phyloP scores from a whole-genome alignment of 2,888 invertebrate species.

The Teleogryllus oceanicus region DNA sequence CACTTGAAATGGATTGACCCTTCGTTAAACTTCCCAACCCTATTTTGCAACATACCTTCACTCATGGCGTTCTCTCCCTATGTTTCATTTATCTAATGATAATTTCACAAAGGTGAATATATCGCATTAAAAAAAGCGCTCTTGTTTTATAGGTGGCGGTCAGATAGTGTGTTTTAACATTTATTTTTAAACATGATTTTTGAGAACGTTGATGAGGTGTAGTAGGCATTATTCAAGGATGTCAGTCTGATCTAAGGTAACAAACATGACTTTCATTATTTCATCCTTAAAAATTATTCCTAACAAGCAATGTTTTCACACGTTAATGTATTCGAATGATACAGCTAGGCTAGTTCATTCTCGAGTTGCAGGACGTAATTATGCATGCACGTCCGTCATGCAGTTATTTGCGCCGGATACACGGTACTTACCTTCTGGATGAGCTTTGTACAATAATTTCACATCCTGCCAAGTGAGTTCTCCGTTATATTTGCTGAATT shows the following conservation, averaged over 20 bases:
- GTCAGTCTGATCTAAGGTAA: background rate
- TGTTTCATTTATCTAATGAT: background rate
- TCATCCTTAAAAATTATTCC: too few relatives aligned
- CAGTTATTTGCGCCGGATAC: background rate
- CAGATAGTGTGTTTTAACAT: too few relatives aligned
- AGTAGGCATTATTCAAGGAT: background rate
- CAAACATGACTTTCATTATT: too few relatives aligned
- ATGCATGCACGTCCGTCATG: background rate
- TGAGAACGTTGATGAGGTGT: too few relatives aligned
- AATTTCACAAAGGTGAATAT: background rate
- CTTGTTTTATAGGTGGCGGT: too few relatives aligned
- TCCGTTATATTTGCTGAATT: too few relatives aligned
- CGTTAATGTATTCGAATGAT: background rate
- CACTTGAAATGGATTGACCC: too few relatives aligned
- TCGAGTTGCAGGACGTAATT: background rate
- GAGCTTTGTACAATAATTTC: background rate
- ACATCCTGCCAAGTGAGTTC: background rate
- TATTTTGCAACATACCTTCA: background rate
- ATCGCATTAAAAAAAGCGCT: background rate
- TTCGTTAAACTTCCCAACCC: too few relatives aligned
- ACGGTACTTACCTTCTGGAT: background rate
- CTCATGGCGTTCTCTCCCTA: background rate
- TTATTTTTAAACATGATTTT: too few relatives aligned
- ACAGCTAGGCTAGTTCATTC: background rate
- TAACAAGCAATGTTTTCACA: background rate